phyloP scores from a whole-genome alignment of 2,113 vertebrate genomes.

The Tautogolabrus adspersus region DNA sequence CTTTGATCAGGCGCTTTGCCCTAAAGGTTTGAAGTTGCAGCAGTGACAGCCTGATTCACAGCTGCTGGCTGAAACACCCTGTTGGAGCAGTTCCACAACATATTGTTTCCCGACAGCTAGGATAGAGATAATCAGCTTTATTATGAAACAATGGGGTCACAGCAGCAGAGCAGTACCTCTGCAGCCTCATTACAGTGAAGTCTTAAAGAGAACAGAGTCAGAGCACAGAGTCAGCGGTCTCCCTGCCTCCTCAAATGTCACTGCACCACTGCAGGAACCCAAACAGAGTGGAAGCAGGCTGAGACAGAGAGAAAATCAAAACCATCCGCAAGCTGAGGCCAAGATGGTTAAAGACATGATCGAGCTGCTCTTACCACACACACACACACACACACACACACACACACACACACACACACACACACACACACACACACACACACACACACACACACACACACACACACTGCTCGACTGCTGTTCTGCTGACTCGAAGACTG shows the following conservation, averaged over 20 bases:
- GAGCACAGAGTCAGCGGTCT: slow-evolving; percentile 14
- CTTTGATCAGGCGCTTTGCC: too few relatives aligned
- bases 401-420: slow-evolving; percentile 1
- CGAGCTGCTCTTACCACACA: too few relatives aligned
- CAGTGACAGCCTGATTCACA: too few relatives aligned
- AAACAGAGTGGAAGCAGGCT: slow-evolving; percentile 21
- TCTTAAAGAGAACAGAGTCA: slow-evolving; percentile 23
- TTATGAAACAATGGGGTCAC: background rate
- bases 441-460: slow-evolving; percentile 8
- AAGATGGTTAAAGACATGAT: slow-evolving; percentile 18
- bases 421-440: slow-evolving; percentile 4
- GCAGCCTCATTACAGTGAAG: slow-evolving; percentile 14
- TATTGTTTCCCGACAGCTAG: background rate
- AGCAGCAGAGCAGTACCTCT: background rate
- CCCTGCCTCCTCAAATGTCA: slow-evolving; percentile 30
- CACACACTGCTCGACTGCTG: background rate
- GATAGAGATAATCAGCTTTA: background rate
- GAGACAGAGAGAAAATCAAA: slow-evolving; percentile 38
- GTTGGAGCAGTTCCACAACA: too few relatives aligned
- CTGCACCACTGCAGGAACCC: slow-evolving; percentile 27
- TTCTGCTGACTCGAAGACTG: slow-evolving; percentile 40
- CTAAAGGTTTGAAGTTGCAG: too few relatives aligned
- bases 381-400: slow-evolving; percentile 1
- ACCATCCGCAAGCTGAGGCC: slow-evolving; percentile 13
- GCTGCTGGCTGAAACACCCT: too few relatives aligned